Evolutionary conservation across 2,113 vertebrate genomes (phyloP), one percentile per base, ranked within the genome.

Genomic region (Rhadina sibilatrix): DNA sequence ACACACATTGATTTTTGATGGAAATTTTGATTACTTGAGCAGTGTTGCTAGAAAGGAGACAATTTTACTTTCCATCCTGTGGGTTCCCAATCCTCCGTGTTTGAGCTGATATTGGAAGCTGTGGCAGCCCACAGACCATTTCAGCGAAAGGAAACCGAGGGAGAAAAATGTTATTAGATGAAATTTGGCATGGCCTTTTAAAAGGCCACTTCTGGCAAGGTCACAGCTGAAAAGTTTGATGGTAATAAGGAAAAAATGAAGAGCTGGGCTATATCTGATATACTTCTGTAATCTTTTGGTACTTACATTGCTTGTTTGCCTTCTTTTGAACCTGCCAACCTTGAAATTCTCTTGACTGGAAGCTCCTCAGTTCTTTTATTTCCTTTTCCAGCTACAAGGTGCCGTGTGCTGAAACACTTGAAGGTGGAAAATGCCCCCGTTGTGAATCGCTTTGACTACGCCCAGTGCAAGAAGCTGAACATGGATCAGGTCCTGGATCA

Each of bases 401-500:
- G 99, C 93, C 98, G 99, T 35, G 99, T 99, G 24, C 91, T 99
- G 91, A 99, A 99, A 94, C 98, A 99, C 96, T 98, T 99, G 79
- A 98, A 98, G 92, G 98, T 99, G 59, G 99, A 99, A 57, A 99
- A 98, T 42, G 99, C 99, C 13, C 99, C 99, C 18, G 99, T 99
- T 35, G 99, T 99, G 47, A 99, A 99, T 97, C 97, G 99, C 53
- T 99, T 99, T 78, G 99, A 99, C 97, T 99, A 99, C 37, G 99
- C 99, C 40, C 99, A 99, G 70, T 99, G 99, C 97, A 99, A 99
- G 97, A 99, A 99, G 96, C 96, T 99, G 89, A 99, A 99, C 96
- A 99, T 99, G 98, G 99, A 99, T 80, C 99, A 99, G 96, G 98
- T 99, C 27, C 97, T 99, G 89, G 99, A 99, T 97, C 99, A 99